Evolutionary conservation across 2,888 invertebrate species (phyloP).

Genomic region (Steinernema carpocapsae): DNA sequence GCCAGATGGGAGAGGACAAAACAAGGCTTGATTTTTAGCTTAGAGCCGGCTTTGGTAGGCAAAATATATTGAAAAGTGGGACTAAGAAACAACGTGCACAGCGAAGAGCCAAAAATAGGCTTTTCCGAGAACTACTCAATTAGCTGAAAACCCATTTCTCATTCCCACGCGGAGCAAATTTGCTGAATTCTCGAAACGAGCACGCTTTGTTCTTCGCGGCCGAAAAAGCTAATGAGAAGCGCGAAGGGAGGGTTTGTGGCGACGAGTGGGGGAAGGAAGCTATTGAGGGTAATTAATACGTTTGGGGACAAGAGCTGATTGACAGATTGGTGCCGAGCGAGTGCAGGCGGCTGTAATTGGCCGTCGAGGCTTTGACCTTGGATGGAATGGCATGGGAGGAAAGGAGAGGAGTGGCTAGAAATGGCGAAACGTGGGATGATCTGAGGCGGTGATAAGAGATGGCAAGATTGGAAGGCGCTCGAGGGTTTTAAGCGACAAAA

Average conservation of each 20-base stretch:
- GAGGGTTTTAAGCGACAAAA: not conserved
- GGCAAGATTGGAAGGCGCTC: not conserved
- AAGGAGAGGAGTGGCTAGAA: no score
- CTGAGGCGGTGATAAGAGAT: not conserved
- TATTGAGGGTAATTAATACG: slow-evolving; percentile 25
- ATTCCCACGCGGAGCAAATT: no score
- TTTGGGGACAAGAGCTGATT: slow-evolving; percentile 24
- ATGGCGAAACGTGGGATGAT: not conserved
- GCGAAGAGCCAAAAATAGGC: no score
- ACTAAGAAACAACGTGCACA: no score
- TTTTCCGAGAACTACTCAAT: no score
- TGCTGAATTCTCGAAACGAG: no score
- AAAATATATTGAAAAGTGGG: no score
- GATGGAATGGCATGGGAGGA: not conserved
- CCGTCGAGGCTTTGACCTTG: not conserved
- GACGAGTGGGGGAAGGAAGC: slow-evolving; percentile 27
- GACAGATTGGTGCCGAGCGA: not conserved
- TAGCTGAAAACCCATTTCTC: no score
- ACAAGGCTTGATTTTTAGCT: no score
- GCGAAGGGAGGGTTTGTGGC: not conserved
- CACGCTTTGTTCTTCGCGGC: no score
- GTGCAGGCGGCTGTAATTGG: slow-evolving; percentile 17
- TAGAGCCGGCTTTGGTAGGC: no score
- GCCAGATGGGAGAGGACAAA: no score
- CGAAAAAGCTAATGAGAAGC: not conserved